phyloP scores from a whole-genome alignment of 2,888 invertebrate genomes.

The Syrista parreyssii region DNA sequence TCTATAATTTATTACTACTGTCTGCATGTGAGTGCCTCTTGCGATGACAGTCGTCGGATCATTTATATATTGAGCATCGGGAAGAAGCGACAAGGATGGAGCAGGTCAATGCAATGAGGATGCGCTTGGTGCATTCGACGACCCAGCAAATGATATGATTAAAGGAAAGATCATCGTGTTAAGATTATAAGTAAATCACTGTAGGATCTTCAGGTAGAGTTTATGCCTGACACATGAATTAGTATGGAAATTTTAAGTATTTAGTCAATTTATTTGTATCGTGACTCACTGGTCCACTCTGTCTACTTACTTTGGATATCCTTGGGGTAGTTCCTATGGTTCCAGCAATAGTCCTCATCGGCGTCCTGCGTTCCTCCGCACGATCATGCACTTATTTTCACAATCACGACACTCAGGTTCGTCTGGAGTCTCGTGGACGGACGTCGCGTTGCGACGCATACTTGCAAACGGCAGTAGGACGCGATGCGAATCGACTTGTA shows the following conservation, averaged over 20 bases:
- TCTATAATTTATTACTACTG: neutral
- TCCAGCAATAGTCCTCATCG: slow-evolving; percentile 4
- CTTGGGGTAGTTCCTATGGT: neutral
- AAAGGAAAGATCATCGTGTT: neutral
- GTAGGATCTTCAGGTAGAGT: neutral
- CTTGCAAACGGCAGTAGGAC: neutral
- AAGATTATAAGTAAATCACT: neutral
- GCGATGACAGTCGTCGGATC: neutral
- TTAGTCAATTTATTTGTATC: neutral
- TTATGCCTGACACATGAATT: neutral
- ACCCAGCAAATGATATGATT: neutral
- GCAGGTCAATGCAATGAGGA: neutral
- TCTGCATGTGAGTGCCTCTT: neutral
- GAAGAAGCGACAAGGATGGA: neutral
- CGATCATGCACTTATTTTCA: slow-evolving; percentile 2
- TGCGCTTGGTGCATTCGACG: neutral
- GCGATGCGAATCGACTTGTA: slow-evolving; percentile 3
- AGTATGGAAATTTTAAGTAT: neutral
- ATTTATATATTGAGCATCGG: neutral
- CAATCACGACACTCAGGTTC: neutral
- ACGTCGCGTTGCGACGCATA: slow-evolving; percentile 1
- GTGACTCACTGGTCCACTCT: neutral
- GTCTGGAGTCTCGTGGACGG: neutral
- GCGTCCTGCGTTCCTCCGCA: neutral
- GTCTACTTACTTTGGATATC: neutral